Evolutionary conservation across 2,888 invertebrate species (phyloP), one percentile per base, ranked within the genome.

Genomic region (Ormyrus rosae): DNA sequence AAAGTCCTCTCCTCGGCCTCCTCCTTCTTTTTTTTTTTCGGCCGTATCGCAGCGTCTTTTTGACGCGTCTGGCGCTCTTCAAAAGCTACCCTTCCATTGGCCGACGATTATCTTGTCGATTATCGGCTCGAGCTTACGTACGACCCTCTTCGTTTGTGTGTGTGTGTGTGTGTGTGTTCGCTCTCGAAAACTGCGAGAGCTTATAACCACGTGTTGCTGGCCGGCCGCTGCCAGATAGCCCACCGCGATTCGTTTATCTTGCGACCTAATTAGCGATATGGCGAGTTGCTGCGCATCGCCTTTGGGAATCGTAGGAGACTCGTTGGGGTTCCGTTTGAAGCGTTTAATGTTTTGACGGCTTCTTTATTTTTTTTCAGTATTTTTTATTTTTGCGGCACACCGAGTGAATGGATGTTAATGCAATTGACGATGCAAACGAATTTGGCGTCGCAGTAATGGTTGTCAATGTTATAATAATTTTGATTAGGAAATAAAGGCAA

Each of bases 141-240:
- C 19, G 61, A 19, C 19, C 19, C 19, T 19, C 1, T 19, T 19
- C 19, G 19, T 19, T 19, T 2, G 19, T 19, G 19, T 19, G 19
- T 19, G 19, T 19, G 19, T 19, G 19, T 19, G 19, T 19, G 19
- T 19, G 19, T 19, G 60, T 46, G 7, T 51, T 19, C 9, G 8
- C 34, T 45, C 58, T 6, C 48, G 11, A 51, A 19, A 61, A 51
- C 46, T 8, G 46, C 64, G 61, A 10, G 55, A 71, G 67, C 34
- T 60, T 69, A 48, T 76, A 78, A 67, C 81, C 81, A 81, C 81
- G 78, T 81, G 81, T 81, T 81, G 81, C 80, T 79, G 45, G 19
- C 1, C 56, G 69, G 10, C 8, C n/a, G 71, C 8, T 19, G 55
- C 45, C 60, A 60, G 19, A 2, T 19, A 19, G 19, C 19, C 19